phyloP scores from a whole-genome alignment of 2,113 vertebrate species.

The Eurypyga helias region DNA sequence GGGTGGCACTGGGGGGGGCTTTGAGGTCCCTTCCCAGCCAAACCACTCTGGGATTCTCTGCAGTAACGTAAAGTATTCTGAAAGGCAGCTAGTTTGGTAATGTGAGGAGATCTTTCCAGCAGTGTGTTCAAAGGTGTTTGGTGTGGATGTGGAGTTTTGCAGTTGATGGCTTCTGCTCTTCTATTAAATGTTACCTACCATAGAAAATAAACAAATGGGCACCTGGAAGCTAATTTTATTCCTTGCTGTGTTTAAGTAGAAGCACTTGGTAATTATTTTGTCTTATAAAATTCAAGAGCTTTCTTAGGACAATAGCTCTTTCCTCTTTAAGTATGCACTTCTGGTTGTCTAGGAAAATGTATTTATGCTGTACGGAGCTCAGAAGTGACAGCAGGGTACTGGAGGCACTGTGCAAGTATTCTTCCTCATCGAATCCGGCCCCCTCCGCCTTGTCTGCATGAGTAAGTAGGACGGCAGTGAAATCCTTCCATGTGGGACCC shows the following conservation, averaged over 20 bases:
- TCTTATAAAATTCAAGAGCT: constrained; percentile 76
- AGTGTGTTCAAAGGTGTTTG: neutral
- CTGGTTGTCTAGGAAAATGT: constrained; percentile 79
- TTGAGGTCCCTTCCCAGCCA: too few species aligned
- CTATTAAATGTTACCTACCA: neutral
- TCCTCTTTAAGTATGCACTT: constrained; percentile 57
- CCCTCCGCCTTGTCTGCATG: constrained; percentile 80
- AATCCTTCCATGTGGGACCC: constrained; percentile 80
- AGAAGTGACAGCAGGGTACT: constrained; percentile 71
- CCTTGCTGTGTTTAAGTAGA: constrained; percentile 49
- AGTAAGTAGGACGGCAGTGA: constrained; percentile 82
- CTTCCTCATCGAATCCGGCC: constrained; percentile 62
- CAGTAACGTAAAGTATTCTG: neutral
- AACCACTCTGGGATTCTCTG: neutral
- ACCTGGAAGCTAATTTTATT: constrained; percentile 31
- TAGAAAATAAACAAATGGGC: neutral
- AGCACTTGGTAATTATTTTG: constrained; percentile 78
- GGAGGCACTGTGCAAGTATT: constrained; percentile 70
- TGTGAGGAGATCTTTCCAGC: neutral
- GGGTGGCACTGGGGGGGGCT: too few species aligned
- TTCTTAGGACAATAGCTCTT: constrained; percentile 74
- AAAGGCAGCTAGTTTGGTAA: neutral
- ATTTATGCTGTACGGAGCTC: constrained; percentile 66
- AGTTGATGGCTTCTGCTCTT: neutral
- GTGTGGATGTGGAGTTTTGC: neutral